Percentiles rank a stretch among this genome's conserved stretches.
Conservation (phyloP, 2,113 vertebrate genomes). For the Petromus typicus region DNA sequence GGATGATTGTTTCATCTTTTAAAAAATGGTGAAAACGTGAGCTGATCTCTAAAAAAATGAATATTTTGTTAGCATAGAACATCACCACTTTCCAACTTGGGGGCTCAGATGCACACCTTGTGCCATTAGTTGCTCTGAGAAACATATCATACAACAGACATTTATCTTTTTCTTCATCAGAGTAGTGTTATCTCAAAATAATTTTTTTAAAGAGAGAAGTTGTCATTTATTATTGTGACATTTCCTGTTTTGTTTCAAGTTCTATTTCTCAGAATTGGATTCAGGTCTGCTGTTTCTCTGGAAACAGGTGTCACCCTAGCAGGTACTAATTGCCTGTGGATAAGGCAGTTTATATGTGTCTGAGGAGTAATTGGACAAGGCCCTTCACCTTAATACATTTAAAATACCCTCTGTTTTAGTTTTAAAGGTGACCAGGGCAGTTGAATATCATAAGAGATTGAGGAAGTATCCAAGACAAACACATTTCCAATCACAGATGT, state of each 20-base stretch:
- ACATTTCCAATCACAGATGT: slow-evolving; percentile 58
- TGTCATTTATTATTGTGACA: slow-evolving; percentile 22
- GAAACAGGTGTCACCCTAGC: neutral
- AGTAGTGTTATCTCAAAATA: neutral
- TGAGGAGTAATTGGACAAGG: slow-evolving; percentile 59
- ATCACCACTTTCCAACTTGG: neutral
- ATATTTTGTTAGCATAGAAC: neutral
- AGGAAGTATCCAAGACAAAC: slow-evolving; percentile 73
- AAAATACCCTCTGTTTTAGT: slow-evolving; percentile 71
- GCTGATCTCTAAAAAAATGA: neutral
- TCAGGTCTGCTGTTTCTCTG: neutral
- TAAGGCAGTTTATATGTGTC: slow-evolving; percentile 14
- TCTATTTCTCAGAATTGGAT: slow-evolving; percentile 21
- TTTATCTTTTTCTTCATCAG: slow-evolving; percentile 58
- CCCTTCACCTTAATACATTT: slow-evolving; percentile 76
- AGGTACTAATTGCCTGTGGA: slow-evolving; percentile 61
- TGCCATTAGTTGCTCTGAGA: slow-evolving; percentile 22
- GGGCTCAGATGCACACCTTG: slow-evolving; percentile 13
- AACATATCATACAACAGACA: slow-evolving; percentile 30
- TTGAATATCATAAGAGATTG: slow-evolving; percentile 76
- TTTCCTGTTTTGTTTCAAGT: neutral
- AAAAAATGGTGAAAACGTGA: neutral
- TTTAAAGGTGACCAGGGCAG: slow-evolving; percentile 69
- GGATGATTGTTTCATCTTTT: neutral
- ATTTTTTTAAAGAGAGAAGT: neutral